A percentile compares a stretch with the other conserved stretches of the same genome.
Conservation (phyloP, 2,888 invertebrate genomes). For the Drosophila longiperda region DNA sequence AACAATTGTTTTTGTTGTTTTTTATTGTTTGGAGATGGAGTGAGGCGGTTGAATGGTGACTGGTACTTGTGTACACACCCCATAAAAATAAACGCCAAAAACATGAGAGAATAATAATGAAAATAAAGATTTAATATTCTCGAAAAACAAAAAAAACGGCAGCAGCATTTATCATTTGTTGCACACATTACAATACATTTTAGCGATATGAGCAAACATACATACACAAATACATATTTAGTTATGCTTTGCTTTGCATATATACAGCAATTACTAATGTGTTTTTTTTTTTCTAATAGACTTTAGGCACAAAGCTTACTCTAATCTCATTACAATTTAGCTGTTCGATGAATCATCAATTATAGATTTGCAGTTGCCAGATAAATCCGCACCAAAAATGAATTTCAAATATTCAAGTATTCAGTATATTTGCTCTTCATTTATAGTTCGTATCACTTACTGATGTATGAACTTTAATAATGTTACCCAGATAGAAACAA, state of each 20-base stretch:
- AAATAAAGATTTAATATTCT: background rate
- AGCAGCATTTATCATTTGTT: constrained; percentile 1
- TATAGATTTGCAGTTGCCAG: background rate
- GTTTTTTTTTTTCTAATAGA: background rate
- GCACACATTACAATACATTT: background rate
- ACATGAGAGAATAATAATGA: constrained; percentile 4
- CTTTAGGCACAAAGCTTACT: background rate
- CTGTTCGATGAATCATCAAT: constrained; percentile 15
- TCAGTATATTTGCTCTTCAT: background rate
- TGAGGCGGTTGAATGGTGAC: constrained; percentile 31
- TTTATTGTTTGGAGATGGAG: constrained; percentile 4
- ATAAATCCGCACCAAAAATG: background rate
- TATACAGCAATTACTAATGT: background rate
- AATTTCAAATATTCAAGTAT: background rate
- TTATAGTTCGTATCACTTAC: too few species aligned
- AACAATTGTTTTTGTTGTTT: constrained; percentile 1
- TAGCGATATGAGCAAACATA: background rate
- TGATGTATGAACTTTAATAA: background rate
- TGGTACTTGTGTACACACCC: constrained; percentile 53
- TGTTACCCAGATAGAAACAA: background rate
- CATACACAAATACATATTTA: background rate
- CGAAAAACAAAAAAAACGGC: background rate
- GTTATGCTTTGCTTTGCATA: background rate
- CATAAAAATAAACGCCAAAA: constrained; percentile 34
- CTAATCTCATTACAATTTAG: constrained; percentile 3